phyloP scores from a whole-genome alignment of 2,113 vertebrate species.

The Xiphias gladius region DNA sequence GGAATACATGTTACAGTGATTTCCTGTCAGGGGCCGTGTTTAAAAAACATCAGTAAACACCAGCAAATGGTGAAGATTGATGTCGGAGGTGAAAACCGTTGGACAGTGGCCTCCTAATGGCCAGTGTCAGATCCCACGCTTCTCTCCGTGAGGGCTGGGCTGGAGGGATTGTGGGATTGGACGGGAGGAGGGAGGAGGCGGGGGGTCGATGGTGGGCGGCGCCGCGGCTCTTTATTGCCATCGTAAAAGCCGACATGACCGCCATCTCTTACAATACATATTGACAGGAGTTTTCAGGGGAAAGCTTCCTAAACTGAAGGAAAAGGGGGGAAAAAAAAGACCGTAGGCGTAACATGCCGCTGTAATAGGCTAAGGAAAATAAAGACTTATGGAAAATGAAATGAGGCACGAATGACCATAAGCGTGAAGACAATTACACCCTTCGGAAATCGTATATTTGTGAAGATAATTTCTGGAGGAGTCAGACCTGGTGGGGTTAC shows the following conservation, averaged over 20 bases:
- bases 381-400: conserved; percentile 91
- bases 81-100: conserved; percentile 46
- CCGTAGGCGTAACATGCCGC: conserved; percentile 84
- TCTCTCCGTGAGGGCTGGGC: conserved; percentile 31
- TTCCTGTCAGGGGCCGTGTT: conserved; percentile 26
- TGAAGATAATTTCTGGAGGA: conserved; percentile 90
- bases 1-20: neutral
- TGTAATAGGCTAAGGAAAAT: conserved; percentile 85
- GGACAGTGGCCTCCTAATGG: conserved; percentile 53
- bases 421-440: conserved; percentile 94
- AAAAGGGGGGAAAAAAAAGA: conserved; percentile 30
- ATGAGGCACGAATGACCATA: conserved; percentile 95
- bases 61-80: conserved; percentile 39
- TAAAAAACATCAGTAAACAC: neutral
- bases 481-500: conserved; percentile 85
- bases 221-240: conserved; percentile 65
- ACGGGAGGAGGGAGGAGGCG: neutral
- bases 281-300: conserved; percentile 65
- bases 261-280: conserved; percentile 68
- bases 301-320: conserved; percentile 38
- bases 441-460: conserved; percentile 96
- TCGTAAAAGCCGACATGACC: conserved; percentile 73
- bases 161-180: conserved; percentile 14
- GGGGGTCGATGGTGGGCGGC: neutral
- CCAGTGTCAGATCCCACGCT: conserved; percentile 43